A percentile compares a stretch with the other conserved stretches of the same genome.
Conservation (phyloP, 1,140 invertebrate genomes). For the Hypsibius dujardini region DNA sequence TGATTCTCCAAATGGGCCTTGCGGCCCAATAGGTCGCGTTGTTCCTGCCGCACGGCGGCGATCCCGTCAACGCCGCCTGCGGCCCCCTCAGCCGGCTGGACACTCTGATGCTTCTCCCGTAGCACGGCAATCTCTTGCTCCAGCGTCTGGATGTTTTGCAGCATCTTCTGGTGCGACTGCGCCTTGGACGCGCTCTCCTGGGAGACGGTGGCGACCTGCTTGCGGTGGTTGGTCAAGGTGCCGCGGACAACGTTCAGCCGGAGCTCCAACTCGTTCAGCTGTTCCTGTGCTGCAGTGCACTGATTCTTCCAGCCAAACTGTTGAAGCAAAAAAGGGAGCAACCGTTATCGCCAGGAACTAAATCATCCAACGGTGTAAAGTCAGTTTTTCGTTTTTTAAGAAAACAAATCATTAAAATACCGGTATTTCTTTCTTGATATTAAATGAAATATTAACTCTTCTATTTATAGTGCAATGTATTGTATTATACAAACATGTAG, state of each 20-base stretch:
- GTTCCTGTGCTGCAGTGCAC: neutral
- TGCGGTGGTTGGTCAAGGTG: neutral
- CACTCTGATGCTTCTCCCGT: neutral
- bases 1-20: neutral
- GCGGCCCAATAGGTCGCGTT: neutral
- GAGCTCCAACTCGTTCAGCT: neutral
- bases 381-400: too few relatives aligned
- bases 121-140: neutral
- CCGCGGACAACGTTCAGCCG: neutral
- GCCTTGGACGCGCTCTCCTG: neutral
- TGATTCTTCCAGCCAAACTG: slow-evolving; percentile 15
- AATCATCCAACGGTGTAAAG: too few relatives aligned
- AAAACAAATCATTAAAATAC: too few relatives aligned
- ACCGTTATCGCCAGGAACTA: too few relatives aligned
- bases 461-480: too few relatives aligned
- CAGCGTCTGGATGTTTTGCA: neutral
- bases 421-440: too few relatives aligned
- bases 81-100: neutral
- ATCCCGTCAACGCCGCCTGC: neutral
- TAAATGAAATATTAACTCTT: too few relatives aligned
- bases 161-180: neutral
- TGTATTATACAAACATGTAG: too few relatives aligned
- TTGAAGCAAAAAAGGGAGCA: too few relatives aligned
- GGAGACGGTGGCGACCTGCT: neutral
- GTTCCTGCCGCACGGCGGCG: neutral